phyloP scores from a whole-genome alignment of 2,888 invertebrate genomes.

The Stramonita haemastoma region DNA sequence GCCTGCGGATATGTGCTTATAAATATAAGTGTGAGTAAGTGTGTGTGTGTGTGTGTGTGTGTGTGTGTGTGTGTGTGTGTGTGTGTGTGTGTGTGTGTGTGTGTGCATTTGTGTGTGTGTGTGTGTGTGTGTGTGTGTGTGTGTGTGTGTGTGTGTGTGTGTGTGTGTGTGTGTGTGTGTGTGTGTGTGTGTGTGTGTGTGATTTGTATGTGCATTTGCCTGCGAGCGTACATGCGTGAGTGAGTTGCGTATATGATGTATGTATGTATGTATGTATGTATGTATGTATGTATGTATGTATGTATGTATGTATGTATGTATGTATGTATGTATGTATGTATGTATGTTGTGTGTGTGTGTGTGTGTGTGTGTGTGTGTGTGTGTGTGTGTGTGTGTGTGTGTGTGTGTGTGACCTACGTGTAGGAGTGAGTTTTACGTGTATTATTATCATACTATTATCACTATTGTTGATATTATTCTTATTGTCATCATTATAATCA shows the following conservation, averaged over 20 bases:
- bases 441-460: too few species aligned
- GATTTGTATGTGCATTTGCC: background rate
- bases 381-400: too few species aligned
- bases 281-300: background rate
- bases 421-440: too few species aligned
- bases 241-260: too few species aligned
- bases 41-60: too few species aligned
- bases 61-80: background rate
- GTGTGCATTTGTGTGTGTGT: background rate
- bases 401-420: too few species aligned
- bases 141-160: background rate
- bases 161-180: conserved; percentile 18
- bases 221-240: background rate
- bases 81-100: background rate
- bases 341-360: background rate
- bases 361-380: background rate
- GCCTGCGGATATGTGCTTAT: too few species aligned
- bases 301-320: too few species aligned
- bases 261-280: too few species aligned
- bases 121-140: background rate
- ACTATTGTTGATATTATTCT: too few species aligned
- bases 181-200: background rate
- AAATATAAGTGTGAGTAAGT: too few species aligned
- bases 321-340: background rate
- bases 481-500: too few species aligned